phyloP scores from a whole-genome alignment of 2,113 vertebrate genomes.

The Istiophorus platypterus region DNA sequence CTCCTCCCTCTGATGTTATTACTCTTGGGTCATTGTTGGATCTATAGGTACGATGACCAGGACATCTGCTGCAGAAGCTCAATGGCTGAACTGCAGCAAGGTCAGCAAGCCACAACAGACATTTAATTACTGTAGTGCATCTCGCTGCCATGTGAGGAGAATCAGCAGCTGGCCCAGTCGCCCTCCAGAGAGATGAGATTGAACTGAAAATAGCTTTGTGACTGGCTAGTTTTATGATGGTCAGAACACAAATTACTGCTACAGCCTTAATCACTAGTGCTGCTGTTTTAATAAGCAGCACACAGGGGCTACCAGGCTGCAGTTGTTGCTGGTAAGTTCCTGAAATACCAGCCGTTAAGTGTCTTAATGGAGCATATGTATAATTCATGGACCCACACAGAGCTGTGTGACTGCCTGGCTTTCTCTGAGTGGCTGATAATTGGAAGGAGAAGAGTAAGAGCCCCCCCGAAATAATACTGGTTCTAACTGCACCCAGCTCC shows the following conservation, averaged over 20 bases:
- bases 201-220: constrained; percentile 66
- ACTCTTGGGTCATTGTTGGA: not conserved
- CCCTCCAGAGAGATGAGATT: constrained; percentile 65
- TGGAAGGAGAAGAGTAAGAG: constrained; percentile 49
- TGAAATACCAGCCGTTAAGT: constrained; percentile 73
- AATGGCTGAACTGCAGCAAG: constrained; percentile 54
- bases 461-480: constrained; percentile 14
- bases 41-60: constrained; percentile 36
- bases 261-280: constrained; percentile 62
- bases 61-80: constrained; percentile 58
- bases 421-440: constrained; percentile 58
- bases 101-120: constrained; percentile 69
- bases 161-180: constrained; percentile 63
- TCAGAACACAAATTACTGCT: constrained; percentile 61
- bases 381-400: constrained; percentile 70
- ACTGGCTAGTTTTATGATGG: constrained; percentile 70
- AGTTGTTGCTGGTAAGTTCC: constrained; percentile 57
- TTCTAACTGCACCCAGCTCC: constrained; percentile 25
- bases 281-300: constrained; percentile 70
- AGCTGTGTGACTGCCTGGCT: constrained; percentile 54
- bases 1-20: constrained; percentile 5
- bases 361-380: constrained; percentile 72
- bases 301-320: constrained; percentile 43
- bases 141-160: constrained; percentile 50
- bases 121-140: constrained; percentile 74